These are phyloP conservation scores for Oxystoma pomonae DNA, from an alignment of 2,888 invertebrate genomes.

Conservation along the genomic window DNA sequence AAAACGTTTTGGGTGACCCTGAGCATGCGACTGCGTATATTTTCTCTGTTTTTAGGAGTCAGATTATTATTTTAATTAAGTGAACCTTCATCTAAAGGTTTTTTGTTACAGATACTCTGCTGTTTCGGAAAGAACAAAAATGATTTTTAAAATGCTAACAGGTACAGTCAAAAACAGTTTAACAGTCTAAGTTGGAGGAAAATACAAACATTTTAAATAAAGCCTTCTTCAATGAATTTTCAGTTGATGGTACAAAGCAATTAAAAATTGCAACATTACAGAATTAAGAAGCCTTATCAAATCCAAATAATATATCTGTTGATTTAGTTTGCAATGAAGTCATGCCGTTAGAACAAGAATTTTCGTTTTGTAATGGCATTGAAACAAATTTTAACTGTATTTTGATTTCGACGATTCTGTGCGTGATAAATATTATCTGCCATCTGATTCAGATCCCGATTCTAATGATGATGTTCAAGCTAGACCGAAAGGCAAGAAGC, in stretches of 20 bases:
- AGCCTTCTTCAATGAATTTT: not conserved
- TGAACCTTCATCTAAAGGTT: slow-evolving; percentile 2
- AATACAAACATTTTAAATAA: too few relatives aligned
- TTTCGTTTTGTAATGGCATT: not conserved
- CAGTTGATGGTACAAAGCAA: slow-evolving; percentile 2
- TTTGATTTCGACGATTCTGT: slow-evolving; percentile 3
- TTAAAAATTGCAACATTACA: not conserved
- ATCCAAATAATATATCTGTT: too few relatives aligned
- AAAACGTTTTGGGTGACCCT: not conserved
- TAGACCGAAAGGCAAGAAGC: not conserved
- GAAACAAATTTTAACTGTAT: not conserved
- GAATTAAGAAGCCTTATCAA: not conserved
- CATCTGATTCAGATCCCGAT: too few relatives aligned
- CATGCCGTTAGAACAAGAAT: not conserved
- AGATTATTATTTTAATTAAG: not conserved
- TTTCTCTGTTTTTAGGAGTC: not conserved
- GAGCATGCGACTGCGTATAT: not conserved
- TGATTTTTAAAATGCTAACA: not conserved
- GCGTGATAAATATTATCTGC: not conserved
- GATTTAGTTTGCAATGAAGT: too few relatives aligned
- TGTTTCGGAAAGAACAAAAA: slow-evolving; percentile 7
- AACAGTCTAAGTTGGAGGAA: too few relatives aligned
- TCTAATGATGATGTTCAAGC: too few relatives aligned
- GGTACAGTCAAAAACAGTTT: slow-evolving; percentile 2
- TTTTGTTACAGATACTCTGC: slow-evolving; percentile 5